Evolutionary conservation across 2,797 vertebrate species (phyloP).

Genomic region (Protosalanx chinensis): DNA sequence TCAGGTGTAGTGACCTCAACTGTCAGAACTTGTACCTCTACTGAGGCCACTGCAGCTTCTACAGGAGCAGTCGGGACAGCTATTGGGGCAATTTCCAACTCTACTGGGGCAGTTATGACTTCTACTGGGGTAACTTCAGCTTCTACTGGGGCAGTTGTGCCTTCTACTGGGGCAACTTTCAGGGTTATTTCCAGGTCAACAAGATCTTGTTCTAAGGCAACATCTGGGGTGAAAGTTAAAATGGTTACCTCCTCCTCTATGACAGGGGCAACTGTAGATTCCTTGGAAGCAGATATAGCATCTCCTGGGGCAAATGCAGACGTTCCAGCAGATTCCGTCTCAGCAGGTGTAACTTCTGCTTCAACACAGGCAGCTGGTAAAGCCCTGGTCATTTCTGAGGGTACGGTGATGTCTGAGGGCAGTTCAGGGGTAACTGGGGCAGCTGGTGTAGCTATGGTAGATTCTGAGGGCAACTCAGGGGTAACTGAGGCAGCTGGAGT

Average conservation of each 20-base stretch:
- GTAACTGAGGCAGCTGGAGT: too few species aligned
- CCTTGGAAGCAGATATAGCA: not conserved
- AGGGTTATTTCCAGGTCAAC: too few species aligned
- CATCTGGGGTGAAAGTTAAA: not conserved
- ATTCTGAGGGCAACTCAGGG: too few species aligned
- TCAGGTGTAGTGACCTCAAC: not conserved
- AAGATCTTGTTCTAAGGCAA: not conserved
- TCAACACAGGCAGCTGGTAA: not conserved
- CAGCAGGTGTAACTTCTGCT: not conserved
- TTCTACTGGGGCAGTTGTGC: not conserved
- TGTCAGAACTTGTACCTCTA: too few species aligned
- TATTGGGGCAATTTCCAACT: not conserved
- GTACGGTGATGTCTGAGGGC: not conserved
- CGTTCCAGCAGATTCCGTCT: not conserved
- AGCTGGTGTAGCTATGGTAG: not conserved
- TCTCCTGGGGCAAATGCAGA: not conserved
- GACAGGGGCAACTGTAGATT: not conserved
- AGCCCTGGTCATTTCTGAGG: not conserved
- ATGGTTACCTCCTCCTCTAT: conserved; percentile 2
- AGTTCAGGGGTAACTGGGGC: not conserved
- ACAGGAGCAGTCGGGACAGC: too few species aligned
- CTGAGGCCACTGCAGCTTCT: too few species aligned
- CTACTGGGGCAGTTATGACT: not conserved
- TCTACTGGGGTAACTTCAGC: not conserved
- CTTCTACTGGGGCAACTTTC: too few species aligned